Base-by-base conservation (phyloP, 2,888 invertebrate genomes). In the Sesia apiformis region DNA sequence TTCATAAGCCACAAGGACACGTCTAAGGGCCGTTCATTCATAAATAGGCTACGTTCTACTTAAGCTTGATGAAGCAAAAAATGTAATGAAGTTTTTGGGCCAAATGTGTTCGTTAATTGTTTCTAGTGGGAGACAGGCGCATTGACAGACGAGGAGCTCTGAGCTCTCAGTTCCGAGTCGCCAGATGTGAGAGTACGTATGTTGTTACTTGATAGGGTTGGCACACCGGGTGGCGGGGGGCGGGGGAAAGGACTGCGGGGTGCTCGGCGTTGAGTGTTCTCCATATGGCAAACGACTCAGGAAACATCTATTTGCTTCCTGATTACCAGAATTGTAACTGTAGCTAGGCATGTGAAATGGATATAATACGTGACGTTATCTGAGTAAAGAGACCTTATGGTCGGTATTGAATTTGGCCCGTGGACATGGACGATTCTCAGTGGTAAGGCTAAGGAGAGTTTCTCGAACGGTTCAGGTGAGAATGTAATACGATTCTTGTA, bases 21-120 rank as follows among this genome's bases (percentile, higher is more conserved):
- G 66, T 66, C 66, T 63, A 72, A 70, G 74, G 77, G 71, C 61
- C 69, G 65, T 62, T 70, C 81, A 81, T 81, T 80, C 78, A 80
- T 72, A 71, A 64, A 59, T 50, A 56, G 52, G 54, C 60, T 43
- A 51, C 55, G 55, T 66, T 69, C 68, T 67, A 67, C 65, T 60
- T 63, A 55, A 63, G 64, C 64, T 69, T 66, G 65, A 66, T 67
- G 67, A 70, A 64, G 62, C 67, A 74, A 77, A 79, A 78, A 74
- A 75, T 62, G 53, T 65, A 68, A 70, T 69, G 66, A 74, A 69
- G 67, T 69, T 72, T 63, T 61, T 57, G 69, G 60, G 60, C 69
- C 72, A 76, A 78, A 80, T 81, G 77, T 77, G 76, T 67, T 66
- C 60, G 66, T 64, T 69, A 65, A 68, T 66, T 62, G 69, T 65